Conservation (phyloP, 2,888 invertebrate species). For the Drosophila yooni region DNA sequence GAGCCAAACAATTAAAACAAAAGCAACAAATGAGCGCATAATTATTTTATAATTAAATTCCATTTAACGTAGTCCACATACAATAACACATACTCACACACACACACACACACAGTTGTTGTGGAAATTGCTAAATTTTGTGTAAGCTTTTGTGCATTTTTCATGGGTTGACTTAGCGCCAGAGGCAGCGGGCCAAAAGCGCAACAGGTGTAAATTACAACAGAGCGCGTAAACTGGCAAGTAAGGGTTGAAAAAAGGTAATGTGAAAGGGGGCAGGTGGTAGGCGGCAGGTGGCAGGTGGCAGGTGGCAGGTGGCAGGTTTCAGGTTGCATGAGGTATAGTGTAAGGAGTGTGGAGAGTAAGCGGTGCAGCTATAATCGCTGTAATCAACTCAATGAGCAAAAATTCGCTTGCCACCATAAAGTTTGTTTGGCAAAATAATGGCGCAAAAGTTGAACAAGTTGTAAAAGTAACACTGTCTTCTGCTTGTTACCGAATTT, state of each 20-base stretch:
- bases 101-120: conserved; percentile 10
- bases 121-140: conserved; percentile 44
- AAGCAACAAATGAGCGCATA: conserved; percentile 75
- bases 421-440: conserved; percentile 54
- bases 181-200: conserved; percentile 41
- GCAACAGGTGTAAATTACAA: conserved; percentile 78
- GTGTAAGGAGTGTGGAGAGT: background rate
- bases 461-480: conserved; percentile 4
- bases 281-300: background rate
- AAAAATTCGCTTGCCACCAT: conserved; percentile 45
- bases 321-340: too few relatives aligned
- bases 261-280: background rate
- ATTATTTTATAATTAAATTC: conserved; percentile 82
- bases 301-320: conserved; percentile 1
- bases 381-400: conserved; percentile 65
- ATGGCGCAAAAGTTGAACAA: conserved; percentile 15
- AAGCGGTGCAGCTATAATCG: conserved; percentile 61
- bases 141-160: conserved; percentile 61
- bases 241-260: background rate
- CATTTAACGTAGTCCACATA: conserved; percentile 67
- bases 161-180: conserved; percentile 37
- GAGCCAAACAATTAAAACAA: conserved; percentile 77
- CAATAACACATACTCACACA: conserved; percentile 24
- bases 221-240: conserved; percentile 20
- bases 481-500: background rate